Evolutionary conservation across 2,797 vertebrate genomes (phyloP).

Genomic region (Siniperca undulata): DNA sequence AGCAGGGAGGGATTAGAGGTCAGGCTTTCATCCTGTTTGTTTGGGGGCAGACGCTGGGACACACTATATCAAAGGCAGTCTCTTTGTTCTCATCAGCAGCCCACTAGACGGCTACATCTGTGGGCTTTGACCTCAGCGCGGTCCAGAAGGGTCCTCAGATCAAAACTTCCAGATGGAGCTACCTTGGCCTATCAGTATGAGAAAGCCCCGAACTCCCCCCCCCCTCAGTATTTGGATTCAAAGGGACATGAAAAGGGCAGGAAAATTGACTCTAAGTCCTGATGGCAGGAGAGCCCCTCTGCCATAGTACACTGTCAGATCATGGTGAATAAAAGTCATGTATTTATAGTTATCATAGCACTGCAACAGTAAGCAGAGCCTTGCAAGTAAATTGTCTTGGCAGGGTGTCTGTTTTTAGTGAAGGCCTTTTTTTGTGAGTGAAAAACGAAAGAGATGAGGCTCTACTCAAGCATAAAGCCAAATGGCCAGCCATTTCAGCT

Average conservation of each 20-base stretch:
- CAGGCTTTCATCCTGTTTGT: conserved; percentile 86
- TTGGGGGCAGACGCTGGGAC: conserved; percentile 68
- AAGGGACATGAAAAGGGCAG: conserved; percentile 82
- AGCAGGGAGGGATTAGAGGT: conserved; percentile 79
- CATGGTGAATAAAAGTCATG: conserved; percentile 70
- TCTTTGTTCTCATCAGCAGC: conserved; percentile 78
- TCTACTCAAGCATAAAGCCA: conserved; percentile 74
- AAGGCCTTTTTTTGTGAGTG: conserved; percentile 66
- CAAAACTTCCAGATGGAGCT: conserved; percentile 82
- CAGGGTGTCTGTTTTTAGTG: conserved; percentile 54
- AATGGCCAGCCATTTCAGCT: conserved; percentile 72
- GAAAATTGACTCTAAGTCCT: conserved; percentile 80
- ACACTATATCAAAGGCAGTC: conserved; percentile 79
- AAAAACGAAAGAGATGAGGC: conserved; percentile 70
- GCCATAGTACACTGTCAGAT: conserved; percentile 71
- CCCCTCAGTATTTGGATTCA: conserved; percentile 57
- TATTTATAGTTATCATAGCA: conserved; percentile 79
- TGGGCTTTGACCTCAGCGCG: conserved; percentile 69
- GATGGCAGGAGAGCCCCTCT: conserved; percentile 71
- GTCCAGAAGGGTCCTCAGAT: conserved; percentile 79
- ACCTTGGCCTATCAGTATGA: conserved; percentile 75
- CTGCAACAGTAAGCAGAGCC: conserved; percentile 71
- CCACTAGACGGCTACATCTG: conserved; percentile 70
- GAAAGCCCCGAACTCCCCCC: conserved; percentile 8
- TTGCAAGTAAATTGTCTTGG: conserved; percentile 79